These are phyloP conservation scores for Martes martes DNA, from an alignment of 2,113 vertebrate species.

Conservation along the genomic window DNA sequence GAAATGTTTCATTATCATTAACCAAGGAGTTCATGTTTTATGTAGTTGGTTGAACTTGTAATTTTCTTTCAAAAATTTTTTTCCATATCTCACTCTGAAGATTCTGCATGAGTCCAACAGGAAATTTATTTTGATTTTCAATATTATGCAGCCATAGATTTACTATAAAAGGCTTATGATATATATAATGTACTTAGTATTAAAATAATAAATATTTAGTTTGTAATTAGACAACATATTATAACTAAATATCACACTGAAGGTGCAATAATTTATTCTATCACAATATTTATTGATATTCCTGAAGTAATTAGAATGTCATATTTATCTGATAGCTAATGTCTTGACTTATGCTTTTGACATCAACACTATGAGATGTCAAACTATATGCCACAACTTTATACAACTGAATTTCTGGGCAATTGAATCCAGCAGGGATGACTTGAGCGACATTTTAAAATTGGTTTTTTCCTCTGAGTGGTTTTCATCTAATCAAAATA, in stretches of 20 bases:
- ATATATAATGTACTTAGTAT: neutral
- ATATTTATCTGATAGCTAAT: neutral
- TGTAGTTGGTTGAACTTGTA: neutral
- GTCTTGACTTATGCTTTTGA: neutral
- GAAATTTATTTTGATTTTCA: neutral
- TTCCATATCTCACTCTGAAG: neutral
- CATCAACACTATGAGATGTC: neutral
- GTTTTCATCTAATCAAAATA: constrained; percentile 59
- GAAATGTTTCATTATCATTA: neutral
- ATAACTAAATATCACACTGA: neutral
- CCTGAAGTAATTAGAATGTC: neutral
- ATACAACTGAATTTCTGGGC: constrained; percentile 38
- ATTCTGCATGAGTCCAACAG: neutral
- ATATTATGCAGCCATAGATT: neutral
- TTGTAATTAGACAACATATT: neutral
- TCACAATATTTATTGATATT: neutral
- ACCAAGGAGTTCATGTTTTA: neutral
- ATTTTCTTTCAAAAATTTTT: neutral
- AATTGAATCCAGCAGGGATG: constrained; percentile 22
- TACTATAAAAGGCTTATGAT: neutral
- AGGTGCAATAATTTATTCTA: neutral
- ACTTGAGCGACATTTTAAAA: constrained; percentile 32
- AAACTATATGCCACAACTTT: neutral
- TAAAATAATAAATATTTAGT: neutral
- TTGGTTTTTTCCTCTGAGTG: constrained; percentile 31